These are phyloP conservation scores for Eospalax fontanierii DNA, from an alignment of 2,797 vertebrate genomes.

Conservation along the genomic window DNA sequence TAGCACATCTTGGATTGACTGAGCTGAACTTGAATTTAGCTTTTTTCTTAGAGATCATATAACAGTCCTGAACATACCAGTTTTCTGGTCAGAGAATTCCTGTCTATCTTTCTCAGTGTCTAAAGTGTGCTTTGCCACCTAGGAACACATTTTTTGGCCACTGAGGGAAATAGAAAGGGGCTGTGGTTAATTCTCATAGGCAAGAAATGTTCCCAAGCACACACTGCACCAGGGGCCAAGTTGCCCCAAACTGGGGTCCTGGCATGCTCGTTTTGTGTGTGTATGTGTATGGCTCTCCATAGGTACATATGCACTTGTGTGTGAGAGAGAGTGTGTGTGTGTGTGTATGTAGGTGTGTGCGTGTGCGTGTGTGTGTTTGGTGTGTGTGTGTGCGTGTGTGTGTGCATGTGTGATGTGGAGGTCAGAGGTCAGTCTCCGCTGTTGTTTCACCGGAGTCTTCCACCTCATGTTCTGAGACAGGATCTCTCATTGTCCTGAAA, in stretches of 20 bases:
- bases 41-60: background rate
- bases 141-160: background rate
- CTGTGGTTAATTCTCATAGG: background rate
- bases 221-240: accelerated
- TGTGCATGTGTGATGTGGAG: background rate
- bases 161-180: background rate
- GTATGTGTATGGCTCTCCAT: background rate
- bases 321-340: too few relatives aligned
- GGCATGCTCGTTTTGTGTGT: background rate
- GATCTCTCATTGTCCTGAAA: background rate
- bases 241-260: accelerated
- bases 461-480: background rate
- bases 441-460: background rate
- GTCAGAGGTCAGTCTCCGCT: background rate
- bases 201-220: background rate
- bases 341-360: too few relatives aligned
- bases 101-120: background rate
- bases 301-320: background rate
- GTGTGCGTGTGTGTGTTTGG: too few relatives aligned
- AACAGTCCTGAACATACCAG: background rate
- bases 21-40: background rate
- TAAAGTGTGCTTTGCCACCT: background rate
- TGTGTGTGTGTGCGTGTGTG: too few relatives aligned
- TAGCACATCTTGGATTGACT: accelerated
- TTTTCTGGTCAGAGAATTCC: background rate